These are phyloP conservation scores for Formica aserva DNA, from an alignment of 2,888 invertebrate genomes.

Conservation along the genomic window DNA sequence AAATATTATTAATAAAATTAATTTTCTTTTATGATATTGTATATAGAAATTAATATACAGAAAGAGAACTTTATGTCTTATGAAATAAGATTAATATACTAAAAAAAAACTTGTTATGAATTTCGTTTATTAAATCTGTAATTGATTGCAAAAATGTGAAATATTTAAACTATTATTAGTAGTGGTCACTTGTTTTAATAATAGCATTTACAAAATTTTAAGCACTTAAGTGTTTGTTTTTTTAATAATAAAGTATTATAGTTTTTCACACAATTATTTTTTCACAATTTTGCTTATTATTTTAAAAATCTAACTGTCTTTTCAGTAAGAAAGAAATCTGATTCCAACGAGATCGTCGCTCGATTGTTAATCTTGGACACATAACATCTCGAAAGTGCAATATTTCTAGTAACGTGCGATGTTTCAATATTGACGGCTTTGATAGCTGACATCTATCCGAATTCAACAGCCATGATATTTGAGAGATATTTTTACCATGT, in stretches of 20 bases:
- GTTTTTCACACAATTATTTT: not conserved
- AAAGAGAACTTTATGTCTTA: not conserved
- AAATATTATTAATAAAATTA: not conserved
- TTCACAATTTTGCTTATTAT: not conserved
- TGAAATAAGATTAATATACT: not conserved
- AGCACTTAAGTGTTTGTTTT: not conserved
- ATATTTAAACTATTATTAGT: not conserved
- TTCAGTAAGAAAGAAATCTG: not conserved
- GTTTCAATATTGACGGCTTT: not conserved
- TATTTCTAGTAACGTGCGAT: constrained; percentile 28
- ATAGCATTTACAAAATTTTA: not conserved
- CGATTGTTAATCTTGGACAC: not conserved
- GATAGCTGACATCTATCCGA: not conserved
- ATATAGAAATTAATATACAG: not conserved
- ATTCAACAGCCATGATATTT: not conserved
- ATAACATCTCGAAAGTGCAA: constrained; percentile 20
- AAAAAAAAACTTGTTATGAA: not conserved
- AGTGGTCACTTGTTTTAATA: constrained; percentile 7
- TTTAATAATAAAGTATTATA: not conserved
- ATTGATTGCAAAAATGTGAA: constrained; percentile 2
- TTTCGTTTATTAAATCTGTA: not conserved
- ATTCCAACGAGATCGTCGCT: constrained; percentile 3
- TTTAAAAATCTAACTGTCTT: not conserved
- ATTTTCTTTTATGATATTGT: not conserved
- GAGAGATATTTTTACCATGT: constrained; percentile 1